These are phyloP conservation scores for Empidonax alnorum DNA, from an alignment of 2,113 vertebrate genomes.

Conservation along the genomic window DNA sequence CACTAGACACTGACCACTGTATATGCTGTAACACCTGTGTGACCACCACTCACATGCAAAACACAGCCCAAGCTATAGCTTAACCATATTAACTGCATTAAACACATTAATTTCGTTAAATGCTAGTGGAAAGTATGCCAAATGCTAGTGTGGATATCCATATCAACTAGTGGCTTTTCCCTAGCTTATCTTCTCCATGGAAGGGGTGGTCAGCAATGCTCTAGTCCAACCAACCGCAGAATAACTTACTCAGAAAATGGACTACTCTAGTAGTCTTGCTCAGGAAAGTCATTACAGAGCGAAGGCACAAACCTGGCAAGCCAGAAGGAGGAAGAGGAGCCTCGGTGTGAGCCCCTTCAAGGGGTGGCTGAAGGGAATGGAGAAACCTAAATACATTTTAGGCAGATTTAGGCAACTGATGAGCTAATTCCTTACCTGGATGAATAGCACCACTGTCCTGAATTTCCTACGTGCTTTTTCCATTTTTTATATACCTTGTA, in stretches of 20 bases:
- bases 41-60: neutral
- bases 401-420: neutral
- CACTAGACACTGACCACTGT: neutral
- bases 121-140: neutral
- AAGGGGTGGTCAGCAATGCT: neutral
- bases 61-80: neutral
- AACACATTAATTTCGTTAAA: neutral
- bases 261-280: neutral
- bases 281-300: neutral
- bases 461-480: neutral
- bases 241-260: neutral
- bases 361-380: neutral
- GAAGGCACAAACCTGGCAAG: neutral
- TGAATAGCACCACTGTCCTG: neutral
- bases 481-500: neutral
- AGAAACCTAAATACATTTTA: neutral
- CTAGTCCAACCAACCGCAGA: neutral
- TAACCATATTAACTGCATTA: neutral
- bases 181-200: neutral
- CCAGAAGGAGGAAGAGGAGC: neutral
- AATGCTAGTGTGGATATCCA: neutral
- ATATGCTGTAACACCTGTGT: neutral
- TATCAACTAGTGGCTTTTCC: neutral
- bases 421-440: neutral
- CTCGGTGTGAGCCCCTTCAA: neutral